Conservation (phyloP, 2,888 invertebrate species). For the Lathronympha strigana region DNA sequence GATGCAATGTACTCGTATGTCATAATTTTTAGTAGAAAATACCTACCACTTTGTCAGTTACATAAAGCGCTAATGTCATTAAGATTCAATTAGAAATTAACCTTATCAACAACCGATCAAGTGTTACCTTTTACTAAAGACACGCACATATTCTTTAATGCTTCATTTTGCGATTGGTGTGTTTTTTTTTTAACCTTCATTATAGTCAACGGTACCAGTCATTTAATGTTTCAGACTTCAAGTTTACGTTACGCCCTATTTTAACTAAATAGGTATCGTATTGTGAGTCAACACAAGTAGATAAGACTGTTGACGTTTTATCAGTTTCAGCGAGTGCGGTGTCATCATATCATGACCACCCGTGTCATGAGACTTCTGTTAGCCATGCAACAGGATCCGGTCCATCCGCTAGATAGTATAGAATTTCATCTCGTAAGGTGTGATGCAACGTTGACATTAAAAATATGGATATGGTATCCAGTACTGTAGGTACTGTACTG, state of each 20-base stretch:
- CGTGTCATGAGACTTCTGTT: conserved; percentile 35
- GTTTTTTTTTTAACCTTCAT: no score
- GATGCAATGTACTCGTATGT: no score
- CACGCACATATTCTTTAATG: no score
- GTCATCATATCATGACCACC: conserved; percentile 38
- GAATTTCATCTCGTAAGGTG: conserved; percentile 34
- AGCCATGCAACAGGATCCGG: conserved; percentile 39
- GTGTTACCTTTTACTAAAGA: no score
- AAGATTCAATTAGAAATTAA: no score
- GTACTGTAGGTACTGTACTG: no score
- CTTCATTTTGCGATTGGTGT: no score
- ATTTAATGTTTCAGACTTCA: not conserved
- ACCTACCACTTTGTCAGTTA: no score
- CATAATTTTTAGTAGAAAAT: no score
- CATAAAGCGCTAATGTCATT: no score
- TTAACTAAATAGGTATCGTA: conserved; percentile 5
- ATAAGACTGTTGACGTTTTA: conserved; percentile 21
- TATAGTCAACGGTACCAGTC: not conserved
- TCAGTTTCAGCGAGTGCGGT: conserved; percentile 30
- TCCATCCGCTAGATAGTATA: conserved; percentile 45
- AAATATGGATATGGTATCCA: conserved; percentile 2
- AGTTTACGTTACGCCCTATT: not conserved
- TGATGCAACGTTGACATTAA: conserved; percentile 1
- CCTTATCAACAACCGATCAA: no score
- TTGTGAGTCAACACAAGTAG: conserved; percentile 11